Base-by-base conservation (phyloP, 64 coral and sea anemone species). In the Cladopsammia gracilis region DNA sequence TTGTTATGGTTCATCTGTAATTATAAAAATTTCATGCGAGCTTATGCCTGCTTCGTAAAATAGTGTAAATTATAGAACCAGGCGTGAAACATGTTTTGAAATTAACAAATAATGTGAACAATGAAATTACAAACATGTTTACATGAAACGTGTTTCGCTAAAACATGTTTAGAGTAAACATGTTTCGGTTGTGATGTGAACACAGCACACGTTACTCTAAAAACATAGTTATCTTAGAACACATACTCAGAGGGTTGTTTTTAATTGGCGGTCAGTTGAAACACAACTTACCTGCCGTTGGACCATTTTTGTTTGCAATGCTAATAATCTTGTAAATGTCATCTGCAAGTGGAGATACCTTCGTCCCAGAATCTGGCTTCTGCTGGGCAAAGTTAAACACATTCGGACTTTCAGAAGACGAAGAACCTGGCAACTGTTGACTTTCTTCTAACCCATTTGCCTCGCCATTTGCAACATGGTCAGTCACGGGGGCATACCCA, bases 271-370 rank as follows among this genome's bases (percentile, higher is more conserved):
- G 24, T 24, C 67, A 70, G 11, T 10, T 70, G 6, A 25, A 7
- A 10, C 23, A 43, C 0, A 10, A 43, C 4, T 83, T 84, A 84
- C 80, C 80, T 84, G 80, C 80, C 46, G 8, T 84, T 13, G 80
- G 80, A 46, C 60, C 80, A 50, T 84, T 84, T 47, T 84, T 84
- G 47, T 69, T 84, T 49, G 60, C 62, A 24, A 68, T 51, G 80
- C 22, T 67, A 18, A 84, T 48, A n/a, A 84, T 84, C 61, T 68
- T 84, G 44, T 64, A 67, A 48, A 84, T 43, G 45, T 84, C 62
- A 34, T 84, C 62, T 48, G 66, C 80, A n/a, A 84, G 19, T 10
- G 80, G 22, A 22, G 80, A 26, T 10, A 50, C 20, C 22, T 84
- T 84, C 9, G 44, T 12, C 20, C 7, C 44, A 16, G 62, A 9